Percentiles rank a stretch among this genome's conserved stretches.
Conservation (phyloP, 2,797 vertebrate species). For the Neopelma chrysocephalum region DNA sequence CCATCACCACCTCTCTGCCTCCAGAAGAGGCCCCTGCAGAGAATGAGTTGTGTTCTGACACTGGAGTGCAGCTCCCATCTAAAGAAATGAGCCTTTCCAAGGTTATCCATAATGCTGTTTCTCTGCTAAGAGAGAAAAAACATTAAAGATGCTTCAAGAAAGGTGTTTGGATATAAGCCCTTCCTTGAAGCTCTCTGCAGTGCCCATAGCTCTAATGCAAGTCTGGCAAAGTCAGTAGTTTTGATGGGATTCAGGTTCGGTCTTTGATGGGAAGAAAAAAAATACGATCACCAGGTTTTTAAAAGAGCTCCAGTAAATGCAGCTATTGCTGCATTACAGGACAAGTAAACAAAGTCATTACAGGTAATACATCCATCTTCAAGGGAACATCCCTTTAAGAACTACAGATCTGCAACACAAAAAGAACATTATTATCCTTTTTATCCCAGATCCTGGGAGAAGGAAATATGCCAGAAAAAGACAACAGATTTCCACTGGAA, state of each 20-base stretch:
- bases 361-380: constrained; percentile 20
- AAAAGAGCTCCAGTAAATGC: not conserved
- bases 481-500: constrained; percentile 23
- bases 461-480: constrained; percentile 11
- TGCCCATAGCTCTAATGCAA: not conserved
- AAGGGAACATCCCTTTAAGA: constrained; percentile 2
- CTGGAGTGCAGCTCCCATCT: not conserved
- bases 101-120: not conserved
- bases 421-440: constrained; percentile 29
- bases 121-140: not conserved
- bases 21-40: not conserved
- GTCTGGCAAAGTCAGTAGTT: not conserved
- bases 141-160: not conserved
- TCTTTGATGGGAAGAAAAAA: not conserved
- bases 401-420: constrained; percentile 24
- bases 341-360: constrained; percentile 60
- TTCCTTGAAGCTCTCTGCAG: not conserved
- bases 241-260: not conserved
- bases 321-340: not conserved
- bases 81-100: not conserved
- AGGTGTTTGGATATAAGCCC: not conserved
- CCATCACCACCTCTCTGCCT: not conserved
- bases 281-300: not conserved
- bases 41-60: not conserved
- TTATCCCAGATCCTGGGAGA: not conserved